Evolutionary conservation across 2,797 vertebrate genomes (phyloP).

Genomic region (Tapera naevia): DNA sequence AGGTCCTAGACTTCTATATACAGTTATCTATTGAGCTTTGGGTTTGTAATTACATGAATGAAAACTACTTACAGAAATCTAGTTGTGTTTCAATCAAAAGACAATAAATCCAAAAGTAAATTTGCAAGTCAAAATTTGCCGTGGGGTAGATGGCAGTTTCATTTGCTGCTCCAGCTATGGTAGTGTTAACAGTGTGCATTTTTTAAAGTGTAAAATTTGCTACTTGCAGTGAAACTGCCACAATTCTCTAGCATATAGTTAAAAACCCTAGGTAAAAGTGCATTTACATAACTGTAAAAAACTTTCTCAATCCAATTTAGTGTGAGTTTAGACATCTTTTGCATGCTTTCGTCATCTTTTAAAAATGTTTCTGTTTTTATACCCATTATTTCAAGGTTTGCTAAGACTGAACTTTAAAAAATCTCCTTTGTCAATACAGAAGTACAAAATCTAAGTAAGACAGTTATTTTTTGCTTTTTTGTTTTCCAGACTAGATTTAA

Average conservation of each 20-base stretch:
- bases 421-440: not conserved
- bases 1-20: not conserved
- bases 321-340: not conserved
- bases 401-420: slow-evolving; percentile 1
- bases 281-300: not conserved
- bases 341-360: not conserved
- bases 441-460: slow-evolving; percentile 31
- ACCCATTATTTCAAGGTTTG: slow-evolving; percentile 35
- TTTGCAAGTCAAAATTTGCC: not conserved
- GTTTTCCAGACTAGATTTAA: slow-evolving; percentile 56
- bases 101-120: not conserved
- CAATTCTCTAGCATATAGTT: not conserved
- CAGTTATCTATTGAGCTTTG: not conserved
- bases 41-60: not conserved
- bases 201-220: not conserved
- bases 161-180: not conserved
- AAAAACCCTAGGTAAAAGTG: not conserved
- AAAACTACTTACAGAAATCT: not conserved
- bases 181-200: not conserved
- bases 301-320: not conserved
- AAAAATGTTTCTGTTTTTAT: slow-evolving; percentile 17
- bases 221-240: not conserved
- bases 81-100: not conserved
- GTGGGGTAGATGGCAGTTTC: not conserved
- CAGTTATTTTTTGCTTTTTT: slow-evolving; percentile 19